A percentile compares a stretch with the other conserved stretches of the same genome.
These are phyloP conservation scores for Papilio protenor DNA, from an alignment of 2,888 invertebrate species.

Conservation along the genomic window DNA sequence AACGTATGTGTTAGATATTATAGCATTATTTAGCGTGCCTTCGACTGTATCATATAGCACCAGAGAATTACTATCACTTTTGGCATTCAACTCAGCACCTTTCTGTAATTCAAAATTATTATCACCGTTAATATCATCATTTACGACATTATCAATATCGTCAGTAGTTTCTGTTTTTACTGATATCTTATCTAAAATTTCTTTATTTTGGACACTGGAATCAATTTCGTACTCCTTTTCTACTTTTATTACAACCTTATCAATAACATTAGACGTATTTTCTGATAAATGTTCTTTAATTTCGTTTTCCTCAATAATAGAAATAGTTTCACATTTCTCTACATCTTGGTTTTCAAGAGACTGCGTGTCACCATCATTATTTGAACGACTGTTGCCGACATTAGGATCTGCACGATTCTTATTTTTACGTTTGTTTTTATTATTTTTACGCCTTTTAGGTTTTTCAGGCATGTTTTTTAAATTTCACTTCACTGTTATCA, in stretches of 20 bases:
- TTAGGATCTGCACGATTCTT: constrained; percentile 63
- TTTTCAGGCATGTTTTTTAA: constrained; percentile 77
- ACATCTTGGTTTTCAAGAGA: constrained; percentile 44
- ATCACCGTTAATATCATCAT: background rate
- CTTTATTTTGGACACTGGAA: constrained; percentile 23
- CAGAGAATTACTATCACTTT: background rate
- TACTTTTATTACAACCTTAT: background rate
- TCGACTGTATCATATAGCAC: background rate
- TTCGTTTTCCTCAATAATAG: constrained; percentile 22
- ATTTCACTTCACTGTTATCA: constrained; percentile 71
- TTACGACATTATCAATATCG: background rate
- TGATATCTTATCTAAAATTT: constrained; percentile 26
- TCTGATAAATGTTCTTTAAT: constrained; percentile 37
- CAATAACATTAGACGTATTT: background rate
- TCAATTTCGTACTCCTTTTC: constrained; percentile 33
- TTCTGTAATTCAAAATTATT: background rate
- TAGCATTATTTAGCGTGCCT: constrained; percentile 7
- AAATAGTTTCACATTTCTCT: constrained; percentile 34
- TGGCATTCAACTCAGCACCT: background rate
- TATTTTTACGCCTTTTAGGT: constrained; percentile 76
- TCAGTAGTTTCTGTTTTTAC: constrained; percentile 23
- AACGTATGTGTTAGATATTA: constrained; percentile 57
- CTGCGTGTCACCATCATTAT: constrained; percentile 52
- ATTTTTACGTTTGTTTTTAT: constrained; percentile 79
- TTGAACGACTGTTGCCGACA: constrained; percentile 59